Conservation (phyloP, 2,797 vertebrate genomes). For the Chelonia mydas region DNA sequence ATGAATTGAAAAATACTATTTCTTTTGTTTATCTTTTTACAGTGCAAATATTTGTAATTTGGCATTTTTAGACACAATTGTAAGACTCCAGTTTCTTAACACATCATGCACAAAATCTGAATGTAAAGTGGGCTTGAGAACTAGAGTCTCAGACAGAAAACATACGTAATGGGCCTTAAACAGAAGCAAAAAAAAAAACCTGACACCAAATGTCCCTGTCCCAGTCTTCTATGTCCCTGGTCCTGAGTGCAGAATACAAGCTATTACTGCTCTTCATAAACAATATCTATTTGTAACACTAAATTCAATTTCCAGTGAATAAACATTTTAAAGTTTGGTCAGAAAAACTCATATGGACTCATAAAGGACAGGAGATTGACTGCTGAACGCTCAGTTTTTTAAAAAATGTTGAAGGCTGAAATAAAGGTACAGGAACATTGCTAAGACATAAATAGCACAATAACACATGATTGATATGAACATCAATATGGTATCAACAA, state of each 20-base stretch:
- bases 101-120: background rate
- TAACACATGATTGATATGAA: conserved; percentile 13
- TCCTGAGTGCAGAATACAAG: background rate
- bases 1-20: too few species aligned
- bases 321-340: background rate
- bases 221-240: background rate
- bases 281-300: background rate
- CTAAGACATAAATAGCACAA: conserved; percentile 22
- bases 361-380: background rate
- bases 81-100: background rate
- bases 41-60: background rate
- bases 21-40: too few species aligned
- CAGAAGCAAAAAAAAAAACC: background rate
- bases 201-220: background rate
- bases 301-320: background rate
- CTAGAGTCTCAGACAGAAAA: background rate
- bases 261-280: background rate
- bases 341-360: background rate
- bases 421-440: conserved; percentile 19
- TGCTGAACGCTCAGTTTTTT: background rate
- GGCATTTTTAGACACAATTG: background rate
- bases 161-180: background rate
- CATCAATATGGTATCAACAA: conserved; percentile 30
- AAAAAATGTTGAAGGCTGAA: conserved; percentile 9
- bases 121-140: background rate